Evolutionary conservation across 2,797 vertebrate species (phyloP).

Genomic region (Cyprinodon diabolis): DNA sequence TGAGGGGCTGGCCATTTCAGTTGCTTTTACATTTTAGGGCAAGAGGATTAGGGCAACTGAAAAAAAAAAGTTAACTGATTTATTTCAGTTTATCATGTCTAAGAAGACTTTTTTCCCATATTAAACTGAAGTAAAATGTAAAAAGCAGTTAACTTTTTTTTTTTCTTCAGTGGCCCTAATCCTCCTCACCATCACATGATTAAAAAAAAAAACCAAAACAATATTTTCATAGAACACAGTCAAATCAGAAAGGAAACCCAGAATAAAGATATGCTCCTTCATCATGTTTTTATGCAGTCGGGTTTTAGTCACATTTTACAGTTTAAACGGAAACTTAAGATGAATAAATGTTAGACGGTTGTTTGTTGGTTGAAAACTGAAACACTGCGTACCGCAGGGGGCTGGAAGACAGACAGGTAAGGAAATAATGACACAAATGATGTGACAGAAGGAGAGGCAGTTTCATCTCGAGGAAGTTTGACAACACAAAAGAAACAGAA

Average conservation of each 20-base stretch:
- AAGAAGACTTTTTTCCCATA: too few relatives aligned
- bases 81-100: too few relatives aligned
- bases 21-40: not conserved
- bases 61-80: not conserved
- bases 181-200: too few relatives aligned
- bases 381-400: constrained; percentile 36
- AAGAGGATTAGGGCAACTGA: not conserved
- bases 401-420: constrained; percentile 66
- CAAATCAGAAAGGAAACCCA: constrained; percentile 1
- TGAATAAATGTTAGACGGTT: constrained; percentile 35
- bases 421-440: constrained; percentile 72
- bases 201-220: too few relatives aligned
- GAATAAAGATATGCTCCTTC: not conserved
- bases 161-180: too few relatives aligned
- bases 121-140: too few relatives aligned
- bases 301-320: constrained; percentile 17
- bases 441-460: constrained; percentile 21
- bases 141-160: too few relatives aligned
- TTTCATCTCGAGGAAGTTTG: constrained; percentile 53
- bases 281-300: constrained; percentile 1
- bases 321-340: constrained; percentile 49
- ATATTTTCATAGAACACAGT: not conserved
- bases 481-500: constrained; percentile 28
- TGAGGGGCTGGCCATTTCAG: not conserved
- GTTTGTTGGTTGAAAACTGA: constrained; percentile 7